A percentile compares a stretch with the other conserved stretches of the same genome.
Evolutionary conservation across 2,797 vertebrate genomes (phyloP).

Genomic region (Coilia nasus): DNA sequence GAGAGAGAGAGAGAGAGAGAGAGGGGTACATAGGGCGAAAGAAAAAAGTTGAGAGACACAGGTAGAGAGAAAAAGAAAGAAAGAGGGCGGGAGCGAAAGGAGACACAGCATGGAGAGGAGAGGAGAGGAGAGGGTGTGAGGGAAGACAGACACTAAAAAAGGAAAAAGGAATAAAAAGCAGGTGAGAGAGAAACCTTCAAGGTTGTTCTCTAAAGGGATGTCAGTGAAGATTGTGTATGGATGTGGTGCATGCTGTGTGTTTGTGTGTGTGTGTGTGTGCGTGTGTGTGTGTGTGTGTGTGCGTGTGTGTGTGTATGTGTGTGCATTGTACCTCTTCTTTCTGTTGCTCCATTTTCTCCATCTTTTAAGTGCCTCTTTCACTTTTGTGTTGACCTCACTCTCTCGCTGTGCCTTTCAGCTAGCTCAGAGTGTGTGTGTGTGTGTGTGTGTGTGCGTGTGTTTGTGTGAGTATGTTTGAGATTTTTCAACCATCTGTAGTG

Average conservation of each 20-base stretch:
- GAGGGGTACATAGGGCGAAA: not conserved
- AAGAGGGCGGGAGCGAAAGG: not conserved
- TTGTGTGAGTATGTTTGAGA: constrained; percentile 64
- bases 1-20: not conserved
- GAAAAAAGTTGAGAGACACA: not conserved
- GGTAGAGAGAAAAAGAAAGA: not conserved
- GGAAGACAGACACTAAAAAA: too few relatives aligned
- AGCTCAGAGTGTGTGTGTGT: too few relatives aligned
- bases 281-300: constrained; percentile 4
- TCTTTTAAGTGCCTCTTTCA: too few relatives aligned
- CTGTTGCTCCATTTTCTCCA: too few relatives aligned
- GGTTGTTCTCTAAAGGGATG: too few relatives aligned
- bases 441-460: constrained; percentile 27
- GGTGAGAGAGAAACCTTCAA: too few relatives aligned
- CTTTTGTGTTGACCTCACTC: constrained; percentile 41
- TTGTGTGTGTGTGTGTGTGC: not conserved
- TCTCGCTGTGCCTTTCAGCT: constrained; percentile 44
- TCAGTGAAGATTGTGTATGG: too few relatives aligned
- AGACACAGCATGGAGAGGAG: not conserved
- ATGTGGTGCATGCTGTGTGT: too few relatives aligned
- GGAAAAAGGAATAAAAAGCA: too few relatives aligned
- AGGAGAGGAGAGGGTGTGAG: not conserved
- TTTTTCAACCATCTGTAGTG: too few relatives aligned
- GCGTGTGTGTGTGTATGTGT: not conserved
- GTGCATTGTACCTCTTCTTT: constrained; percentile 22